Conservation (phyloP, 2,888 invertebrate genomes). For the Therioaphis trifolii region DNA sequence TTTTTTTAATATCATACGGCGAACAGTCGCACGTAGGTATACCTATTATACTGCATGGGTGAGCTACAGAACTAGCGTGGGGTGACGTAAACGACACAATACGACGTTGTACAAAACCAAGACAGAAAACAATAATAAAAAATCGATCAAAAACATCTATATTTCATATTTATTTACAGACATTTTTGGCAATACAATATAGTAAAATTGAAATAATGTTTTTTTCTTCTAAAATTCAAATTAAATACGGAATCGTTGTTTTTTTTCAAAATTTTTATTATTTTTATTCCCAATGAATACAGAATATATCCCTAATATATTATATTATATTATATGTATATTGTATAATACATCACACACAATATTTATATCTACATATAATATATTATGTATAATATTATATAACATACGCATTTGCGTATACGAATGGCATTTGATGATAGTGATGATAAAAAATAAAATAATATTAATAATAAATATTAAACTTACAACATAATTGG, state of each 20-base stretch:
- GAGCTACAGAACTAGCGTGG: too few relatives aligned
- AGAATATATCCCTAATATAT: neutral
- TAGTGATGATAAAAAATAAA: constrained; percentile 43
- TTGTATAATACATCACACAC: neutral
- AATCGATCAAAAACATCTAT: constrained; percentile 60
- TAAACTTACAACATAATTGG: constrained; percentile 56
- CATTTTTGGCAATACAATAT: constrained; percentile 47
- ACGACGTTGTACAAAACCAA: neutral
- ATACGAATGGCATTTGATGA: constrained; percentile 18
- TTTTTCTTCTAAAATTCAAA: constrained; percentile 50
- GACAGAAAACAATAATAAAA: neutral
- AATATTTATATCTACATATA: neutral
- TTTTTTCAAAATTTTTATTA: neutral
- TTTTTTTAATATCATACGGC: neutral
- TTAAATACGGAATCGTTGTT: constrained; percentile 36
- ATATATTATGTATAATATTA: neutral
- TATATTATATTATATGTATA: neutral
- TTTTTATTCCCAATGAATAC: constrained; percentile 15
- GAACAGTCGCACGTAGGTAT: too few relatives aligned
- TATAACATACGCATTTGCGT: neutral
- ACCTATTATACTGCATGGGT: too few relatives aligned
- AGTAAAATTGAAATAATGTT: constrained; percentile 54
- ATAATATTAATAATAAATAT: constrained; percentile 41
- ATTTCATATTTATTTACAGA: constrained; percentile 59
- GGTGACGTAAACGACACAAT: neutral